phyloP scores from a whole-genome alignment of 2,113 vertebrate genomes.

The Trichomycterus rosablanca region DNA sequence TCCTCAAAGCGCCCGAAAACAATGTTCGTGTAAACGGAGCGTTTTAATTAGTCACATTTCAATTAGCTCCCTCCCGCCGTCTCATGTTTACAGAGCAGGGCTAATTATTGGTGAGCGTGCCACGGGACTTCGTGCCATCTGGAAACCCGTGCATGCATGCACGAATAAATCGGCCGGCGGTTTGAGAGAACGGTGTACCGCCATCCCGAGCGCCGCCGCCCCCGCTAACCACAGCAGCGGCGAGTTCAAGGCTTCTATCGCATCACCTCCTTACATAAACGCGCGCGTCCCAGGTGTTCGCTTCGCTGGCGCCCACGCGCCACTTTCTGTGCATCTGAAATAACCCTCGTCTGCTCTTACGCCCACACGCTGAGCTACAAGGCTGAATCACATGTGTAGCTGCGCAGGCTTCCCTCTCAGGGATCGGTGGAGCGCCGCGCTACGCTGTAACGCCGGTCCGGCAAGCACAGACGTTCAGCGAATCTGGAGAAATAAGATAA shows the following conservation, averaged over 20 bases:
- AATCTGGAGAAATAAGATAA: no score
- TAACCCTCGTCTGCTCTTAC: constrained; percentile 55
- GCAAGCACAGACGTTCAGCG: no score
- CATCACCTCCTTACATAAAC: constrained; percentile 56
- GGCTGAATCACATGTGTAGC: constrained; percentile 44
- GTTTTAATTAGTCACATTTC: constrained; percentile 10
- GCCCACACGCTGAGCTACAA: constrained; percentile 64
- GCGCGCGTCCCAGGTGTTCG: constrained; percentile 63
- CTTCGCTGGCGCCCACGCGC: constrained; percentile 64
- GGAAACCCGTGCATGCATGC: constrained; percentile 14
- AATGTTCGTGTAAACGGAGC: not conserved
- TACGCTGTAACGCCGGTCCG: not conserved
- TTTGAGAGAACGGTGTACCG: no score
- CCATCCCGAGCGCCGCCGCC: constrained; percentile 40
- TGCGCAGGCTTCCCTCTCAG: constrained; percentile 22
- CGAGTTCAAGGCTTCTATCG: constrained; percentile 46
- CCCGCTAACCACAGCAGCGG: constrained; percentile 38
- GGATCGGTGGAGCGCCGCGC: not conserved
- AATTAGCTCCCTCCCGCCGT: not conserved
- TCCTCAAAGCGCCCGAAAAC: not conserved
- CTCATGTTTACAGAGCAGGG: constrained; percentile 1
- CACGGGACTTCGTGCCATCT: not conserved
- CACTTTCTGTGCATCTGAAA: constrained; percentile 50
- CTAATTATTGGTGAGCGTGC: constrained; percentile 2
- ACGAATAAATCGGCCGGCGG: constrained; percentile 38